A percentile compares a stretch with the other conserved stretches of the same genome.
phyloP scores from a whole-genome alignment of 2,888 invertebrate genomes.

The Enchytraeus crypticus region DNA sequence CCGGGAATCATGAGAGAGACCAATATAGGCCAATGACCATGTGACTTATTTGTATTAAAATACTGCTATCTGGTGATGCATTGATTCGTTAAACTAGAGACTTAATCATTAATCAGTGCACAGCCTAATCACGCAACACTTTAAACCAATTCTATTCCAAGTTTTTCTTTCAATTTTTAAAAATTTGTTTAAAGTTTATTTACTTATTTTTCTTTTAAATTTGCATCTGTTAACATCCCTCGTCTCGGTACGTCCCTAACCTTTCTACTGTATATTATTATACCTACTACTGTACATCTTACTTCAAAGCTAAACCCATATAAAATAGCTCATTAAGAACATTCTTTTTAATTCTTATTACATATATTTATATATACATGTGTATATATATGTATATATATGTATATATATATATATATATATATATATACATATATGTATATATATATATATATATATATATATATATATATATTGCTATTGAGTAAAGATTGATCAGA shows the following conservation, averaged over 20 bases:
- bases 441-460: slow-evolving; percentile 1
- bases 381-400: not conserved
- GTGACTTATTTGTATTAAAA: too few species aligned
- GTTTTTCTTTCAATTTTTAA: too few species aligned
- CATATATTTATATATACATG: not conserved
- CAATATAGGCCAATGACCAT: too few species aligned
- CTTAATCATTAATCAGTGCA: too few species aligned
- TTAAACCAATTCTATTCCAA: too few species aligned
- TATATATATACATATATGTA: not conserved
- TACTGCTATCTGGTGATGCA: too few species aligned
- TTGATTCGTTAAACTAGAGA: too few species aligned
- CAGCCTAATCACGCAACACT: too few species aligned
- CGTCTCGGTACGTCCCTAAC: not conserved
- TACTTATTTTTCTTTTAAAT: not conserved
- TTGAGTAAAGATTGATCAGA: not conserved
- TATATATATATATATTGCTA: not conserved
- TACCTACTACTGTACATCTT: too few species aligned
- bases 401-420: not conserved
- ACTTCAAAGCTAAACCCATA: not conserved
- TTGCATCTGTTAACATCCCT: not conserved
- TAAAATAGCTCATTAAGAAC: not conserved
- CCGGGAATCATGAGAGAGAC: too few species aligned
- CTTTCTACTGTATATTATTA: not conserved
- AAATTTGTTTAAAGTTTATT: too few species aligned
- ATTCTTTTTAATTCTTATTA: not conserved